phyloP scores from a whole-genome alignment of 2,797 vertebrate species.

The Parauchenoglanis punctatus region DNA sequence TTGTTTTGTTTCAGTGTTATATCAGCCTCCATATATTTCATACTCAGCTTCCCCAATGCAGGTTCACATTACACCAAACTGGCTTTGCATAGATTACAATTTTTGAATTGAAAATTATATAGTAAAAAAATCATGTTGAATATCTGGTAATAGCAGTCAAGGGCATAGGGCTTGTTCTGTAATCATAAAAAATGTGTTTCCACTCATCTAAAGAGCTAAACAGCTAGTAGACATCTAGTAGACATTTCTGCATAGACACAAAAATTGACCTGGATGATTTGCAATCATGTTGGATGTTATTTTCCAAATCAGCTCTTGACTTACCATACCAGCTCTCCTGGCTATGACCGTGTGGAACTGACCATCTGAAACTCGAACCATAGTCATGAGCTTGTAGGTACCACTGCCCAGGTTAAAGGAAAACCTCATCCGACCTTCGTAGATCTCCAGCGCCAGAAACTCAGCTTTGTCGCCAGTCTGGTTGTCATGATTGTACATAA shows the following conservation, averaged over 20 bases:
- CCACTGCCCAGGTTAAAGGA: slow-evolving; percentile 95
- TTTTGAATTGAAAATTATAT: background rate
- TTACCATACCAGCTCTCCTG: slow-evolving; percentile 95
- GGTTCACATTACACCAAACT: background rate
- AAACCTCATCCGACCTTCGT: slow-evolving; percentile 86
- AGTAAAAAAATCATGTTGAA: background rate
- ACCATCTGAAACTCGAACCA: slow-evolving; percentile 91
- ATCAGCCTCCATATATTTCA: background rate
- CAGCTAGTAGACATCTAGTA: background rate
- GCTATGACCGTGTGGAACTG: slow-evolving; percentile 96
- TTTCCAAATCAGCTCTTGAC: slow-evolving; percentile 40
- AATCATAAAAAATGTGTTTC: background rate
- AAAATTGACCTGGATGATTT: background rate
- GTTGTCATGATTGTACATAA: slow-evolving; percentile 98
- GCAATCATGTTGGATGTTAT: background rate
- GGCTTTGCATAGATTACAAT: background rate
- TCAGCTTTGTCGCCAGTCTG: slow-evolving; percentile 93
- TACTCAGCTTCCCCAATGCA: background rate
- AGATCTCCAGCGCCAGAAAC: slow-evolving; percentile 93
- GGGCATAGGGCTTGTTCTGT: background rate
- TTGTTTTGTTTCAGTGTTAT: background rate
- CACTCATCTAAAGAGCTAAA: background rate
- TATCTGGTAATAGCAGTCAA: background rate
- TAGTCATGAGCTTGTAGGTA: slow-evolving; percentile 88
- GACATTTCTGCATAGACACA: background rate